A percentile compares a stretch with the other conserved stretches of the same genome.
phyloP scores from a whole-genome alignment of 2,113 vertebrate species.

The Cynoglossus semilaevis region DNA sequence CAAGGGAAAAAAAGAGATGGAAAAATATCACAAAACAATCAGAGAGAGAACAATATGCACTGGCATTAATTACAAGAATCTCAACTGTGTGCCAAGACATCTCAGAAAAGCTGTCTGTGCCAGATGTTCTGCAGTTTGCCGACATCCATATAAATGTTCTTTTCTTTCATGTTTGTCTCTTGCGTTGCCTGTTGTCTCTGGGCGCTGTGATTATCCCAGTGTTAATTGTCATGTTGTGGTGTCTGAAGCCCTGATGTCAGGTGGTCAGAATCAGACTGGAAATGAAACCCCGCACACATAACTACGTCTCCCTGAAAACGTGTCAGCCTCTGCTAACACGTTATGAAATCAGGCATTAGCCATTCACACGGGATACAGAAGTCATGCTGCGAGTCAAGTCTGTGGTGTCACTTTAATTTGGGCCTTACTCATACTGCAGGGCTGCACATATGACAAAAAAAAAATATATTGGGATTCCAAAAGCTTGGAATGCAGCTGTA shows the following conservation, averaged over 20 bases:
- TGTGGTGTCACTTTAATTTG: conserved; percentile 32
- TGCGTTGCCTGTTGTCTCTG: conserved; percentile 29
- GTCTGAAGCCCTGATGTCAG: conserved; percentile 22
- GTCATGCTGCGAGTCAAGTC: conserved; percentile 30
- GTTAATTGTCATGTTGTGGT: conserved; percentile 26
- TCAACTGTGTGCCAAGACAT: conserved; percentile 17
- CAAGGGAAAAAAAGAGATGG: conserved; percentile 24
- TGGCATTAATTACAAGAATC: conserved; percentile 43
- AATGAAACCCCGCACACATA: too few species aligned
- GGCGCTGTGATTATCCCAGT: conserved; percentile 14
- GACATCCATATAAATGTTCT: conserved; percentile 30
- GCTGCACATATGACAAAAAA: conserved; percentile 23
- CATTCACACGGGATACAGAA: neutral
- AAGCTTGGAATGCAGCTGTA: conserved; percentile 26
- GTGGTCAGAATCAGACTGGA: conserved; percentile 19
- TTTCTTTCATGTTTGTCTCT: conserved; percentile 21
- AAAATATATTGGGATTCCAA: neutral
- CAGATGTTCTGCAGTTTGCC: conserved; percentile 31
- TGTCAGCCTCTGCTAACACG: conserved; percentile 1
- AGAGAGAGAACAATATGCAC: conserved; percentile 17
- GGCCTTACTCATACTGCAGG: conserved; percentile 21
- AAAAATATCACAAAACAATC: conserved; percentile 9
- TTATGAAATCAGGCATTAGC: conserved; percentile 7
- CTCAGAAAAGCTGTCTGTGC: conserved; percentile 20
- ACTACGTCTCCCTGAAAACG: conserved; percentile 1